phyloP scores from a whole-genome alignment of 2,888 invertebrate genomes.

The Lissonota sp. region DNA sequence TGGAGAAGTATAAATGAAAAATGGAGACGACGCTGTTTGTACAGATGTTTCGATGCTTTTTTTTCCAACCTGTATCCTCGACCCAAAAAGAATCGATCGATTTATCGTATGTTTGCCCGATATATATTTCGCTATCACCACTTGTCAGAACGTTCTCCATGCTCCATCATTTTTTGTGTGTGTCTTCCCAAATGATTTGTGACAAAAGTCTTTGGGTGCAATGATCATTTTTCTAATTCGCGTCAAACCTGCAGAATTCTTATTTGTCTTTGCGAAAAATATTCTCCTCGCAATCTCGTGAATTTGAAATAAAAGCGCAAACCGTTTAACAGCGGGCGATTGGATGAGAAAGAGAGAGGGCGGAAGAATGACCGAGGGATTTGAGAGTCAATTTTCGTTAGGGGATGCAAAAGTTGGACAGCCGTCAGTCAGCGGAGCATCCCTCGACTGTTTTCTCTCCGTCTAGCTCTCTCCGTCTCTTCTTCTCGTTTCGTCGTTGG shows the following conservation, averaged over 20 bases:
- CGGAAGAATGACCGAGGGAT: conserved; percentile 48
- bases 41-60: conserved; percentile 56
- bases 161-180: conserved; percentile 54
- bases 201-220: neutral
- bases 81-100: conserved; percentile 50
- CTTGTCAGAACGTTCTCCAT: conserved; percentile 41
- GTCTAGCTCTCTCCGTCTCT: conserved; percentile 8
- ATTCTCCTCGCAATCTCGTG: conserved; percentile 51
- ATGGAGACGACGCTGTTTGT: conserved; percentile 41
- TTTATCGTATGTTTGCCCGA: conserved; percentile 49
- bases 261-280: conserved; percentile 32
- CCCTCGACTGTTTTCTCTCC: conserved; percentile 47
- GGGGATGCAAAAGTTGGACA: conserved; percentile 64
- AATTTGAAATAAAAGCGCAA: conserved; percentile 59
- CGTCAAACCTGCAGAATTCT: neutral
- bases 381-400: conserved; percentile 65
- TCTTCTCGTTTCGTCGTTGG: conserved; percentile 55
- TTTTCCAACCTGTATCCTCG: conserved; percentile 37
- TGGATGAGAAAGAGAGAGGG: conserved; percentile 28
- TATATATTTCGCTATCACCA: conserved; percentile 56
- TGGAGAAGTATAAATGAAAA: conserved; percentile 4
- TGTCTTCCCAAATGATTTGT: neutral
- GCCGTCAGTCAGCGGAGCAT: conserved; percentile 73
- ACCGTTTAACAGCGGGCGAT: conserved; percentile 60
- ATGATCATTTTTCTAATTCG: too few species aligned